Conservation (phyloP, 2,888 invertebrate species). For the Beris chalybata region DNA sequence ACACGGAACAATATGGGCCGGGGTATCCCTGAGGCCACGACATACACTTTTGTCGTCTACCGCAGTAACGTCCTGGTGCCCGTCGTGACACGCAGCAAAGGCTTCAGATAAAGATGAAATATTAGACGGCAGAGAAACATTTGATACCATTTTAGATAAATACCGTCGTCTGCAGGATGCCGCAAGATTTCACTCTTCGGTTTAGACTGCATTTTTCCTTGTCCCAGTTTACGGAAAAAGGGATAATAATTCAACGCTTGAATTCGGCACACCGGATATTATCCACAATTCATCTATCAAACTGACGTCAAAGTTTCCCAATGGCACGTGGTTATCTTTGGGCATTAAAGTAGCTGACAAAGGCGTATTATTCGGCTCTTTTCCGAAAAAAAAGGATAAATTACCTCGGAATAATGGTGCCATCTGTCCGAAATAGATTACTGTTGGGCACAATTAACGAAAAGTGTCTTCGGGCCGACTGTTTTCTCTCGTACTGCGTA, state of each 20-base stretch:
- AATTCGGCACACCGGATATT: constrained; percentile 3
- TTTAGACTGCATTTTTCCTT: not conserved
- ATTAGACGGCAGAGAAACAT: constrained; percentile 12
- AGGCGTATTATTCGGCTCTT: constrained; percentile 32
- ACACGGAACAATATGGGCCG: constrained; percentile 7
- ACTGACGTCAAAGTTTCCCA: constrained; percentile 19
- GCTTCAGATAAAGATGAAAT: constrained; percentile 27
- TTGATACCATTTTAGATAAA: constrained; percentile 27
- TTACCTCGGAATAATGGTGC: constrained; percentile 37
- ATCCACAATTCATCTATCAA: constrained; percentile 23
- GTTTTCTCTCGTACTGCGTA: not conserved
- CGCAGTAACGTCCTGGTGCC: not conserved
- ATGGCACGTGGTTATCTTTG: constrained; percentile 29
- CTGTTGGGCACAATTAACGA: constrained; percentile 36
- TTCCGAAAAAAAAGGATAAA: constrained; percentile 33
- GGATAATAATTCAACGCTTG: not conserved
- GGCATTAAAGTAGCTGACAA: constrained; percentile 29
- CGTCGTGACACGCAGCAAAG: not conserved
- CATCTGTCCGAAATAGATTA: constrained; percentile 36
- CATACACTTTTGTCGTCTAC: constrained; percentile 1
- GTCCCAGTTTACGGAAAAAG: not conserved
- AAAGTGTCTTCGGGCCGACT: constrained; percentile 15
- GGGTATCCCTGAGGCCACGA: constrained; percentile 15
- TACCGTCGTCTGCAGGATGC: constrained; percentile 9
- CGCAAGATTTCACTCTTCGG: not conserved